Evolutionary conservation across 2,113 vertebrate genomes (phyloP).

Genomic region (Speoplatyrhinus poulsoni): DNA sequence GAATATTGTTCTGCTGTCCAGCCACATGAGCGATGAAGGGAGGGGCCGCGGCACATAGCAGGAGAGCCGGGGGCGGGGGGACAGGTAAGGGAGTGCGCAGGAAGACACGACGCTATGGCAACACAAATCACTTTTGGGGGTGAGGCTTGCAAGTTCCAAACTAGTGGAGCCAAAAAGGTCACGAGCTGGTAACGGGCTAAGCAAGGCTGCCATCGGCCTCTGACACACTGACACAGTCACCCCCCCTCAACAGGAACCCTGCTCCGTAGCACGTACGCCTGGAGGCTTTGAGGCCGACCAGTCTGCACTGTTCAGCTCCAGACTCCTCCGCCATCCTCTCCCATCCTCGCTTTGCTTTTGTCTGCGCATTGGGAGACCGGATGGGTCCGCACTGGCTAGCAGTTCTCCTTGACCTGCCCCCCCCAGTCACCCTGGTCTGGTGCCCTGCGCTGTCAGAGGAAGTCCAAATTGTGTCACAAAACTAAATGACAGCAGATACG

Average conservation of each 20-base stretch:
- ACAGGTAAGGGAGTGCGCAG: neutral
- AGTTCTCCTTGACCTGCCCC: conserved; percentile 30
- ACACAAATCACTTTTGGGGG: too few species aligned
- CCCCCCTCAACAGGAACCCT: conserved; percentile 45
- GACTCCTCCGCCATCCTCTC: conserved; percentile 56
- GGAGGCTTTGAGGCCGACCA: conserved; percentile 64
- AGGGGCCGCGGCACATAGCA: conserved; percentile 41
- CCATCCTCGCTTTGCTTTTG: conserved; percentile 55
- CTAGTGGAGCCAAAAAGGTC: too few species aligned
- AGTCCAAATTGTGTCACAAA: neutral
- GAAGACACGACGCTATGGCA: too few species aligned
- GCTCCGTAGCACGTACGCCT: conserved; percentile 71
- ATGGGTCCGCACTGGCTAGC: conserved; percentile 61
- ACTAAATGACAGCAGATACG: neutral
- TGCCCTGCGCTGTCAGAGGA: conserved; percentile 21
- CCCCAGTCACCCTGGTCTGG: conserved; percentile 14
- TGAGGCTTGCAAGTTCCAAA: too few species aligned
- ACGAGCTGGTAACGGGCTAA: too few species aligned
- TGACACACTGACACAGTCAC: conserved; percentile 18
- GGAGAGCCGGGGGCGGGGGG: conserved; percentile 24
- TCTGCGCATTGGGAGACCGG: conserved; percentile 59
- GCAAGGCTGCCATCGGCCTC: conserved; percentile 33
- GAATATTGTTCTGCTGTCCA: conserved; percentile 66
- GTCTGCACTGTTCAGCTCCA: conserved; percentile 60
- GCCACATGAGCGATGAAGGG: conserved; percentile 57